Base-by-base conservation (phyloP, 1,140 invertebrate species). In the Apis florea region DNA sequence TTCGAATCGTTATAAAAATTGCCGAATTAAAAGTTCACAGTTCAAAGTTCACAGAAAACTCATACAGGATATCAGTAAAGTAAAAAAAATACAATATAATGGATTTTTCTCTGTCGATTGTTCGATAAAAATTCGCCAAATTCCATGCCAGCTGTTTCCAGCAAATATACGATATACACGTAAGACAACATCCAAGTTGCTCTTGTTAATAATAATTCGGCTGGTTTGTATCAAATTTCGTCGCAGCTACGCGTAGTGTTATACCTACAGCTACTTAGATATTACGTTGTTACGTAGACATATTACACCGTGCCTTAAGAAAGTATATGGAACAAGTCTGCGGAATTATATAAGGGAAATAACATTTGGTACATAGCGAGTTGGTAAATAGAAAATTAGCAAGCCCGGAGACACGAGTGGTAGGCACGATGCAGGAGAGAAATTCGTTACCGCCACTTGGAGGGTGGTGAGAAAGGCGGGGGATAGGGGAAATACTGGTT, bases 401-500 rank as follows among this genome's bases (percentile, higher is more conserved):
- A 70, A 85, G 82, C 63, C 71, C 51, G 67, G 74, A 86, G 61
- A 77, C 71, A 79, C 71, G 67, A 47, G 51, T 54, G 47, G 78
- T 59, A 56, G 66, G 74, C 79, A 64, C 21, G 70, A 64, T 76
- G 58, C 75, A 47, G 24, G 31, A 24, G 66, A 86, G 82, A 82
- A 86, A 85, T 86, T 86, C 70, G 84, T 86, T 86, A 85, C 64
- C 76, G 40, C 63, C 85, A 58, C 64, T 78, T 77, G 49, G 12
- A 69, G 56, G 51, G 31, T 82, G 73, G 61, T 83, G 31, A 56
- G 63, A 31, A 80, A 47, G 51, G 66, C 61, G 71, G 49, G 53
- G 63, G 72, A 67, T 26, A 85, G 80, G 79, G 80, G 85, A 89
- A 88, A 86, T 86, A 87, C 84, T 84, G 85, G 89, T 86, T 89